Percentiles rank a stretch among this genome's conserved stretches.
Evolutionary conservation across 2,888 invertebrate species (phyloP).

Genomic region (Frankliniella intonsa): DNA sequence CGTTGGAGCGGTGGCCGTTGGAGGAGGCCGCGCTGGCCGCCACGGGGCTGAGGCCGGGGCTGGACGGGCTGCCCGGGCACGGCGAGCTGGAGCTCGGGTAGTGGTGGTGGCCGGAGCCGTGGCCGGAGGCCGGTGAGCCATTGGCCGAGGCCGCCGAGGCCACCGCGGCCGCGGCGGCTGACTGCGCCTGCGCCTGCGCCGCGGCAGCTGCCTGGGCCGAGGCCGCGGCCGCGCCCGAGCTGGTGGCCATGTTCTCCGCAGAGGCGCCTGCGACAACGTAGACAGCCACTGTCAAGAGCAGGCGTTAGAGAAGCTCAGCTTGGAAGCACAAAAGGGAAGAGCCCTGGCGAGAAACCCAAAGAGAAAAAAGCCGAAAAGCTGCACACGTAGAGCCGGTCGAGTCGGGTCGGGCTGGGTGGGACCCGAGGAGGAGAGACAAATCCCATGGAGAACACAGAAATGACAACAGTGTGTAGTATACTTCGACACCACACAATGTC

Average conservation of each 20-base stretch:
- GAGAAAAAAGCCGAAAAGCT: too few relatives aligned
- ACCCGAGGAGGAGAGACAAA: too few relatives aligned
- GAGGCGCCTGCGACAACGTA: constrained; percentile 25
- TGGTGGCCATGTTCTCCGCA: background rate
- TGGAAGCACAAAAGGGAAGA: background rate
- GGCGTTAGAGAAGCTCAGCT: background rate
- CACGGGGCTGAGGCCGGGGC: constrained; percentile 6
- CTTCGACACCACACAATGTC: too few relatives aligned
- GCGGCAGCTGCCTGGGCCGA: background rate
- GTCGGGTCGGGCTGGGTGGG: too few relatives aligned
- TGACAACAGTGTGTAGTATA: too few relatives aligned
- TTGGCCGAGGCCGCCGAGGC: background rate
- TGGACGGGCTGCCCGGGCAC: constrained; percentile 28
- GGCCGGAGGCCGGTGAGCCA: background rate
- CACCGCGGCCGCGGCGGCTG: background rate
- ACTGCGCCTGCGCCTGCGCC: background rate
- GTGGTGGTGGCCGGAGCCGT: background rate
- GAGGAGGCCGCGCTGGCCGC: background rate
- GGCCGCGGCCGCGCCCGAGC: background rate
- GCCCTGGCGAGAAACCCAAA: too few relatives aligned
- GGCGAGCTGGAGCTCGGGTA: constrained; percentile 28
- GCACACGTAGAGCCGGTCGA: too few relatives aligned
- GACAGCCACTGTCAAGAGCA: constrained; percentile 24
- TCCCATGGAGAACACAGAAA: too few relatives aligned
- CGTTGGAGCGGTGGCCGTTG: constrained; percentile 15